These are phyloP conservation scores for Equus quagga DNA, from an alignment of 2,113 vertebrate genomes.

Conservation along the genomic window DNA sequence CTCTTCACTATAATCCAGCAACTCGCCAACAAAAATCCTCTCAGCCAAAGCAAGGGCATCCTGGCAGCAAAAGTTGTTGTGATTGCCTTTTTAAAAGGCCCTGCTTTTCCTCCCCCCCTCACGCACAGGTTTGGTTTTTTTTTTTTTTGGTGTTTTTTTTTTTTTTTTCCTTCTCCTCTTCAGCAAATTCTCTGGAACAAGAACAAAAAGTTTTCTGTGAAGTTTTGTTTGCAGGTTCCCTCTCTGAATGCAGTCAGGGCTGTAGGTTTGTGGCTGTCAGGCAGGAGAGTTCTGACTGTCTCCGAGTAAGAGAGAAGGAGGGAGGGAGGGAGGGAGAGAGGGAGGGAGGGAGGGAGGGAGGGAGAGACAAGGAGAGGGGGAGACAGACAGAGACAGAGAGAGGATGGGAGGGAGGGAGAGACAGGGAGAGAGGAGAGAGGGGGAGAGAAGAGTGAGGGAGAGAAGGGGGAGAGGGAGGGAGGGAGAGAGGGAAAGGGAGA, in stretches of 20 bases:
- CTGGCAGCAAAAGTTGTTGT: slow-evolving; percentile 89
- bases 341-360: slow-evolving; percentile 82
- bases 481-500: background rate
- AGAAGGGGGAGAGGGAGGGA: slow-evolving; percentile 74
- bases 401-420: slow-evolving; percentile 86
- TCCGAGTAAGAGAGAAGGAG: slow-evolving; percentile 78
- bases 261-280: slow-evolving; percentile 91
- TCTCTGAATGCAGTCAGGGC: slow-evolving; percentile 90
- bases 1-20: slow-evolving; percentile 89
- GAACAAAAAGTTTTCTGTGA: slow-evolving; percentile 92
- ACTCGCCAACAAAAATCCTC: slow-evolving; percentile 90
- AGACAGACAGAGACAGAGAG: slow-evolving; percentile 60
- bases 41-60: slow-evolving; percentile 92
- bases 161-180: slow-evolving; percentile 85
- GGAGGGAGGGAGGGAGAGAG: slow-evolving; percentile 78
- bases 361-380: slow-evolving; percentile 1
- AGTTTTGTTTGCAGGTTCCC: slow-evolving; percentile 91
- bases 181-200: slow-evolving; percentile 90
- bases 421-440: slow-evolving; percentile 65
- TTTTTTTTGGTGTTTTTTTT: slow-evolving; percentile 45
- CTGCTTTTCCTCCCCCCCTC: slow-evolving; percentile 86
- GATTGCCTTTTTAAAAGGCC: slow-evolving; percentile 89
- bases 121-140: slow-evolving; percentile 82
- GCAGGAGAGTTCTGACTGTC: slow-evolving; percentile 91
- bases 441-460: slow-evolving; percentile 71